Evolutionary conservation across 1,140 invertebrate species (phyloP), one percentile per base, ranked within the genome.

Genomic region (Akabosia matsudoensis): DNA sequence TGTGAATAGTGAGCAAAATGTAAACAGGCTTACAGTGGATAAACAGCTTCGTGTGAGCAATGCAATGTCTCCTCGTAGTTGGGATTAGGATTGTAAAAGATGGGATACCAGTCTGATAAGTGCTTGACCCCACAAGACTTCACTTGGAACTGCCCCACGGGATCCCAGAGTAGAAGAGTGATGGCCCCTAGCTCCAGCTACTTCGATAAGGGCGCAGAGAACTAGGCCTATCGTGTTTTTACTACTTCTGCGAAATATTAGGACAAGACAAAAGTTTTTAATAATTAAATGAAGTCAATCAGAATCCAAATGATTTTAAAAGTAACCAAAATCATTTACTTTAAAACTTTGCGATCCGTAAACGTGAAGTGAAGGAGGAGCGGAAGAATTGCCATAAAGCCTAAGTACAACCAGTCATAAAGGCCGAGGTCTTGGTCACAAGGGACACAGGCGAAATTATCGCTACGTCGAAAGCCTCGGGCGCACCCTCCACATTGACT

Each of bases 21-120:
- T 70, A 28, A 22, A 70, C n/a, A n/a, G n/a, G 89, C 91, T 92
- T 89, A 97, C 92, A 98, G 86, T 72, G 97, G 97, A 88, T 97
- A 98, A 0, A 98, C 96, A 61, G 95, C 94, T 87, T 98, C 97
- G 83, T 98, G 95, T 0, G 96, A 97, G 85, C 97, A 99, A 85
- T 97, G 90, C 24, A 98, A 85, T 73, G 90, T 92, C 72, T 91
- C 88, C 80, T 93, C 92, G 86, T 97, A 98, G 84, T 97, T 93
- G 7, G 95, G 94, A 80, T 89, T 91, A 30, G 97, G 97, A 87
- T 98, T 98, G 79, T 97, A 93, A 26, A 98, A 87, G 75, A 98
- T 84, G 0, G 96, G 97, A 84, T 98, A 98, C 96, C 96, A 98
- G 85, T 99, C 96, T 0, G 94, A 91, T 3, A 98, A 85, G 24